phyloP scores from a whole-genome alignment of 2,797 vertebrate species.

The Prunella strophiata region DNA sequence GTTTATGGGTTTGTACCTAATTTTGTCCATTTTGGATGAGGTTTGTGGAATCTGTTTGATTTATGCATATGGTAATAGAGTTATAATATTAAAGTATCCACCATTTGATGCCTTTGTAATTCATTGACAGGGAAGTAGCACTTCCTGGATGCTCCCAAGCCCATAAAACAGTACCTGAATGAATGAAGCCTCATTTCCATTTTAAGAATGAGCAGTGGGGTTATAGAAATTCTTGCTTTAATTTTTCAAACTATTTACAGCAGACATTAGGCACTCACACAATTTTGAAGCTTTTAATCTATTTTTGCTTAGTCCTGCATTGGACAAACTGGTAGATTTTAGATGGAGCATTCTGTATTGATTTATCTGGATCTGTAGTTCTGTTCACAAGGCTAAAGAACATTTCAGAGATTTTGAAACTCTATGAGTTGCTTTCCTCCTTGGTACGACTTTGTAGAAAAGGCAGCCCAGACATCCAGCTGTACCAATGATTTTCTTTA shows the following conservation, averaged over 20 bases:
- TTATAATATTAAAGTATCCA: neutral
- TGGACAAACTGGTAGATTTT: neutral
- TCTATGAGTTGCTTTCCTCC: neutral
- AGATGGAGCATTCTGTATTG: neutral
- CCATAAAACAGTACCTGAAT: neutral
- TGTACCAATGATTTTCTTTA: neutral
- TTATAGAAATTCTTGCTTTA: neutral
- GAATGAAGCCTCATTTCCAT: neutral
- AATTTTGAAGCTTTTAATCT: neutral
- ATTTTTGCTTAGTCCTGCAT: neutral
- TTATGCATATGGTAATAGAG: neutral
- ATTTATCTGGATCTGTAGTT: neutral
- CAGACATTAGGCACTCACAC: neutral
- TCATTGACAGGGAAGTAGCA: neutral
- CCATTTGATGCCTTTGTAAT: neutral
- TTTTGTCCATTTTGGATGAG: neutral
- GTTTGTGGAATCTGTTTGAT: neutral
- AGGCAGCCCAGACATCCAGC: neutral
- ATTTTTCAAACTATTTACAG: neutral
- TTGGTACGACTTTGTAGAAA: neutral
- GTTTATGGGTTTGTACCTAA: neutral
- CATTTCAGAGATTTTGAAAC: neutral
- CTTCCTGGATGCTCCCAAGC: neutral
- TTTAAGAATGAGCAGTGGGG: neutral
- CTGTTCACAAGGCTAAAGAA: neutral